phyloP scores from a whole-genome alignment of 2,113 vertebrate species.

The Jacana jacana region DNA sequence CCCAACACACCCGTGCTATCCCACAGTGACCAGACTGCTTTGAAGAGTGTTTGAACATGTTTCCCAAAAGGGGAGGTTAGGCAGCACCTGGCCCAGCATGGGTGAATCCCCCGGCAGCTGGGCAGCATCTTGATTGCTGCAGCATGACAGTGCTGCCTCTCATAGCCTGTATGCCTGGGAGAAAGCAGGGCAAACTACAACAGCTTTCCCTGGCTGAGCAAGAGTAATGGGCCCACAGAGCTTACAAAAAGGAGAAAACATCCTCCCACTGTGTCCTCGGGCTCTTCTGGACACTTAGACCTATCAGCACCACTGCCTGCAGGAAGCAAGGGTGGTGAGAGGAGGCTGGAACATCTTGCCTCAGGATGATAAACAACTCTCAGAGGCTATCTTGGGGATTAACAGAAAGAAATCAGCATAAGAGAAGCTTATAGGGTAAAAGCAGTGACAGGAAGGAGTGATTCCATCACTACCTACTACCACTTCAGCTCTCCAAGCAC shows the following conservation, averaged over 20 bases:
- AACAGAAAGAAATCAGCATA: background rate
- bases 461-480: background rate
- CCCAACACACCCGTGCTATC: background rate
- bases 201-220: background rate
- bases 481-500: background rate
- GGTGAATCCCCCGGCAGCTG: background rate
- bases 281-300: background rate
- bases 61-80: background rate
- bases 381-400: background rate
- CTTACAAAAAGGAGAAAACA: background rate
- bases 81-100: background rate
- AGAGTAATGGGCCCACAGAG: background rate
- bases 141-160: background rate
- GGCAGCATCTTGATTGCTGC: background rate
- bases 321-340: background rate
- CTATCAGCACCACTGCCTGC: background rate
- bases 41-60: background rate
- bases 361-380: constrained; percentile 6
- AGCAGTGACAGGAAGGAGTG: background rate
- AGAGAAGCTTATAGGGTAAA: background rate
- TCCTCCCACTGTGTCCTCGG: background rate
- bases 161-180: background rate
- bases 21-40: background rate
- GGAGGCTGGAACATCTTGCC: background rate
- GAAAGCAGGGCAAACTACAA: background rate